phyloP scores from a whole-genome alignment of 2,797 vertebrate species.

The Molossus alvarezi region DNA sequence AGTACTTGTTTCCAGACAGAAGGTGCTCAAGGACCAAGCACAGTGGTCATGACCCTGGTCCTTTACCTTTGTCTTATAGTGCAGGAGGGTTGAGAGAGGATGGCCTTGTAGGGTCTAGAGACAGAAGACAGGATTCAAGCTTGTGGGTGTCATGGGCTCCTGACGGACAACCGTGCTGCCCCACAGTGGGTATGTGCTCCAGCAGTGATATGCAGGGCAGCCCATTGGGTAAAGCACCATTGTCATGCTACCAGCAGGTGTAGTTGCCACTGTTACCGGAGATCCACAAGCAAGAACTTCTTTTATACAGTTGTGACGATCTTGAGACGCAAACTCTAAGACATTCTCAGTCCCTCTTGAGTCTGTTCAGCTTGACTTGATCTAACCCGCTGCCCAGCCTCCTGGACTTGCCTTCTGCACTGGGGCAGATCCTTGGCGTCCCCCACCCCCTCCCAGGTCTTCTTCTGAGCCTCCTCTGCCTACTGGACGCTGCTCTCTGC shows the following conservation, averaged over 20 bases:
- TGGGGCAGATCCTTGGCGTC: background rate
- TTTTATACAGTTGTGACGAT: fast-evolving
- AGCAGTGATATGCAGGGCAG: fast-evolving
- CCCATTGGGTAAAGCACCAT: fast-evolving
- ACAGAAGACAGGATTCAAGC: background rate
- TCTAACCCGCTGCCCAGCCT: background rate
- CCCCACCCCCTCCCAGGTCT: fast-evolving
- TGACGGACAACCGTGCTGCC: fast-evolving
- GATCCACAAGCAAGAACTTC: fast-evolving
- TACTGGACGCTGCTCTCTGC: background rate
- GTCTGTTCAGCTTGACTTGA: background rate
- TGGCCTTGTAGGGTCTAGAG: background rate
- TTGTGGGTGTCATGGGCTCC: background rate
- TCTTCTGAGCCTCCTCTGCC: background rate
- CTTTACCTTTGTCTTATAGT: no score
- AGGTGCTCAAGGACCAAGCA: background rate
- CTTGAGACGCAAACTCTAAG: background rate
- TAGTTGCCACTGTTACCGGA: fast-evolving
- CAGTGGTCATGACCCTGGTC: background rate
- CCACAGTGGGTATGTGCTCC: fast-evolving
- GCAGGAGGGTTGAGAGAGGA: background rate
- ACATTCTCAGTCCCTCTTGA: fast-evolving
- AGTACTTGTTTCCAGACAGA: background rate
- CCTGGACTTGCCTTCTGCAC: background rate
- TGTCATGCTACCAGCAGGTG: fast-evolving